Base-by-base conservation (phyloP, 1,140 invertebrate genomes). In the Aphaenogaster ashmeadi region DNA sequence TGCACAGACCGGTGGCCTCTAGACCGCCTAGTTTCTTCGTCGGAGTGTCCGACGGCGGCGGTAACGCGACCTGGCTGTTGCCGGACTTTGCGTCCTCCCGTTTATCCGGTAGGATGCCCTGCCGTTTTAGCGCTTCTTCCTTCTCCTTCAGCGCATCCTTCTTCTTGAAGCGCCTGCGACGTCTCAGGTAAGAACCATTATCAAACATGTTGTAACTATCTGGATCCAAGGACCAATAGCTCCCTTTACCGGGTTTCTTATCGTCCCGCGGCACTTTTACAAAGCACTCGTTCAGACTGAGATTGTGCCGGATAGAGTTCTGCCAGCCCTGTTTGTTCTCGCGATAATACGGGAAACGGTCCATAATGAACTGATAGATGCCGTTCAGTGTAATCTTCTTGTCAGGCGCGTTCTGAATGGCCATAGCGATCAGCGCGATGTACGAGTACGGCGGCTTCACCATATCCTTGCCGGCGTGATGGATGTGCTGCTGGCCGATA, bases 301-400 rank as follows among this genome's bases (percentile, higher is more conserved):
- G 96, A 95, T 99, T 99, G 95, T 99, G 99, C 56, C 99, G 96
- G 83, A 99, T 99, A 1, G 98, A 98, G 93, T 99, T 99, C 95
- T 99, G 98, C 98, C 98, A 99, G 74, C 98, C 97, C 94, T 99
- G 98, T 94, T 99, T 99, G 95, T 98, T 99, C 94, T 99, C 98
- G n/a, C 99, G 96, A 94, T 99, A 99, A 93, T 99, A 99, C 0
- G 99, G 99, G 94, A 99, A 99, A 4, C 98, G 96, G 89, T 99
- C 99, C 98, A 99, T 99, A 87, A 99, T 99, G 94, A 99, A 99
- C 95, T 99, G 98, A 94, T 99, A 99, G 92, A 99, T 99, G 8
- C 99, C 99, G 93, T 99, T 99, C 0, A 99, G 96, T 0, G 99
- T 99, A 72, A 99, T 98, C 92, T 98, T 98, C 93, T 99, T 98